Percentiles rank a stretch among this genome's conserved stretches.
Evolutionary conservation across 2,888 invertebrate species (phyloP).

Genomic region (Lasius fuliginosus): DNA sequence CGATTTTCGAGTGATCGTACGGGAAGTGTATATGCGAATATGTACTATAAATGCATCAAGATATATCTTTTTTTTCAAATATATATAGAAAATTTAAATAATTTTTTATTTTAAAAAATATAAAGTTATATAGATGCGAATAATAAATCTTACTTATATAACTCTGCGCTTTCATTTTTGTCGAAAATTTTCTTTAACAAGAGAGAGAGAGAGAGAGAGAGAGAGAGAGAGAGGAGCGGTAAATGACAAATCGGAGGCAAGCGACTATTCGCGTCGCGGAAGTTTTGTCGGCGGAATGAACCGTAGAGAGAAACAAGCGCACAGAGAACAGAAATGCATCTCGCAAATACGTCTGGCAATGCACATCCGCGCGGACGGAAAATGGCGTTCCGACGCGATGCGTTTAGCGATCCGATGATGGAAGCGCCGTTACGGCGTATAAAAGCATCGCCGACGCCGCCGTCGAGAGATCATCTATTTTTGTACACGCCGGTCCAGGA

Average conservation of each 20-base stretch:
- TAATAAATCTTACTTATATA: neutral
- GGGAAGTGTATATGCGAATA: neutral
- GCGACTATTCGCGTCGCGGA: conserved; percentile 18
- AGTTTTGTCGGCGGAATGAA: conserved; percentile 2
- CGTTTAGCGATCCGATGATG: conserved; percentile 61
- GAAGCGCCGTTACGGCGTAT: conserved; percentile 59
- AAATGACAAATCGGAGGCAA: conserved; percentile 29
- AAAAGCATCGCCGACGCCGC: conserved; percentile 51
- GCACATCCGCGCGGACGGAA: conserved; percentile 24
- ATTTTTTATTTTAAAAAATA: no score
- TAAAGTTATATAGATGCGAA: no score
- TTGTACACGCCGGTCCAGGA: conserved; percentile 62
- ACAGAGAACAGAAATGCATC: conserved; percentile 29
- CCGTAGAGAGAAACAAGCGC: conserved; percentile 26
- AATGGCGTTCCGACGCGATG: conserved; percentile 53
- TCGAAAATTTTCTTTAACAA: neutral
- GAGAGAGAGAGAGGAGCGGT: neutral
- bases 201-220: no score
- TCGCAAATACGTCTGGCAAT: conserved; percentile 18
- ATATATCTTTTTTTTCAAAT: neutral
- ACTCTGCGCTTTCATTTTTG: neutral
- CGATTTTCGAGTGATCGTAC: neutral
- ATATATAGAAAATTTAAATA: no score
- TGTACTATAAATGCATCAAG: neutral
- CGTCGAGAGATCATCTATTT: conserved; percentile 66